phyloP scores from a whole-genome alignment of 2,113 vertebrate species.

The Embiotoca jacksoni region DNA sequence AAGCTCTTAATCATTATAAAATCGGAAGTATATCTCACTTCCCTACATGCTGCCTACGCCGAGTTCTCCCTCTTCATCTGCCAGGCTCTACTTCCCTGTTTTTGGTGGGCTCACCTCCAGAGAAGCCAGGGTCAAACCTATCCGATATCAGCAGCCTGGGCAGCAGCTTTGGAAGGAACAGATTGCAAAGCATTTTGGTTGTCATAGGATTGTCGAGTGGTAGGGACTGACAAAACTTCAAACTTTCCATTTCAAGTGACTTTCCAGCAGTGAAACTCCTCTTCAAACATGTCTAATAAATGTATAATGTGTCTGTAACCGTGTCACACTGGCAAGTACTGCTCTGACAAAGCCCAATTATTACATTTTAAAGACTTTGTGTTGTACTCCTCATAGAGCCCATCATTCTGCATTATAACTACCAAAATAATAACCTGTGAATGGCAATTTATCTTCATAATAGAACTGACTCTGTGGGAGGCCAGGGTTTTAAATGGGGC shows the following conservation, averaged over 20 bases:
- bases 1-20: too few relatives aligned
- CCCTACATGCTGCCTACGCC: background rate
- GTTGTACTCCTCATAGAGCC: background rate
- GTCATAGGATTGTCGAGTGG: too few relatives aligned
- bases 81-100: background rate
- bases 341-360: background rate
- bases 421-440: background rate
- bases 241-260: too few relatives aligned
- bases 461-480: background rate
- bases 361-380: background rate
- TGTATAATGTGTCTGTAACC: too few relatives aligned
- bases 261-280: background rate
- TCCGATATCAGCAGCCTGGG: background rate
- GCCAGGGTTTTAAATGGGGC: background rate
- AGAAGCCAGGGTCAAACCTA: background rate
- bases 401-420: background rate
- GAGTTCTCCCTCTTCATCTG: too few relatives aligned
- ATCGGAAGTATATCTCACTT: too few relatives aligned
- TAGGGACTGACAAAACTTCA: too few relatives aligned
- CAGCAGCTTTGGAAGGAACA: too few relatives aligned
- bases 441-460: slow-evolving; percentile 2
- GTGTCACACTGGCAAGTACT: background rate
- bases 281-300: background rate
- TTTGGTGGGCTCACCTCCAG: background rate
- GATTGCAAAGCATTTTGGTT: too few relatives aligned